A percentile compares a stretch with the other conserved stretches of the same genome.
These are phyloP conservation scores for Octomys mimax DNA, from an alignment of 2,797 vertebrate genomes.

Conservation along the genomic window DNA sequence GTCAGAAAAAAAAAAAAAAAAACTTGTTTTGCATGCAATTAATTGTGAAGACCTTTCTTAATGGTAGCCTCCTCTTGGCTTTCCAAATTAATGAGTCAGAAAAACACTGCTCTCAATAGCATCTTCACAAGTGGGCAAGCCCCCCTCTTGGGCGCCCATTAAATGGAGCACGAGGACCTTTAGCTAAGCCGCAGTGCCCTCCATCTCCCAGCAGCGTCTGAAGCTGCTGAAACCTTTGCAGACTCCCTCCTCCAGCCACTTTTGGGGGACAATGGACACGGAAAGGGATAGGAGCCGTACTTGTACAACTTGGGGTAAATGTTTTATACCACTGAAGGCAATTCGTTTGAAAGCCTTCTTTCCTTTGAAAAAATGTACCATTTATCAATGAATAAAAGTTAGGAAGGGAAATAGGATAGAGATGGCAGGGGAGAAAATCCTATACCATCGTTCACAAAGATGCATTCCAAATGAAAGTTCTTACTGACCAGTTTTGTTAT, in stretches of 20 bases:
- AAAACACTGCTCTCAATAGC: conserved; percentile 71
- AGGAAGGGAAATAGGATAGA: background rate
- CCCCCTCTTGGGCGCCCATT: conserved; percentile 50
- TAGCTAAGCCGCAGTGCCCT: conserved; percentile 61
- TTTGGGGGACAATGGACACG: conserved; percentile 1
- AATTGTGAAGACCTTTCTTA: conserved; percentile 78
- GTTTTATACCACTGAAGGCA: background rate
- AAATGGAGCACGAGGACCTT: conserved; percentile 61
- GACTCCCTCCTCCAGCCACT: conserved; percentile 19
- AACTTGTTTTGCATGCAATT: conserved; percentile 76
- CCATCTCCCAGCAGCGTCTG: conserved; percentile 57
- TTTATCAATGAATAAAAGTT: conserved; percentile 57
- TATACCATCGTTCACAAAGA: background rate
- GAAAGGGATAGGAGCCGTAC: background rate
- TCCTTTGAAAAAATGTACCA: conserved; percentile 43
- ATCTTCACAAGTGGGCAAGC: conserved; percentile 71
- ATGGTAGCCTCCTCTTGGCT: conserved; percentile 68
- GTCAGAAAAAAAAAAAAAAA: background rate
- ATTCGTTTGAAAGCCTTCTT: conserved; percentile 34
- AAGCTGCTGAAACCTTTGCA: conserved; percentile 43
- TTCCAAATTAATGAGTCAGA: conserved; percentile 81
- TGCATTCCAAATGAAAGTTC: background rate
- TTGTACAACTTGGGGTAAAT: conserved; percentile 17
- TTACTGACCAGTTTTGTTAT: background rate
- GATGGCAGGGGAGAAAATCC: background rate